phyloP scores from a whole-genome alignment of 2,888 invertebrate species.

The Chymomyza caudatula region DNA sequence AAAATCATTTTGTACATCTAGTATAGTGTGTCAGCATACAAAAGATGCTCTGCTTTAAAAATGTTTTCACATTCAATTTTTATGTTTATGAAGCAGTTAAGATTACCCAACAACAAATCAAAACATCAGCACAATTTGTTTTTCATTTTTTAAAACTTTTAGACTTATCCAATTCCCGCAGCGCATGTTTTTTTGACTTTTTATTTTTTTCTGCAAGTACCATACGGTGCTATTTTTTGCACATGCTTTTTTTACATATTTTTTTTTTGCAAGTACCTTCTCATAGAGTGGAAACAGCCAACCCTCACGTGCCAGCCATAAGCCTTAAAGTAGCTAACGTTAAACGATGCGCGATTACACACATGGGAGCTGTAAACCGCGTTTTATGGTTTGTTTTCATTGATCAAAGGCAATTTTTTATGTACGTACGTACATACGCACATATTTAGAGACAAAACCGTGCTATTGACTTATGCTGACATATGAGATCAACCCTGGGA shows the following conservation, averaged over 20 bases:
- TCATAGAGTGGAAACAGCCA: neutral
- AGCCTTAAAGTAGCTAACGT: slow-evolving; percentile 44
- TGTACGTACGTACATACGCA: neutral
- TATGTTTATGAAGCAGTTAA: neutral
- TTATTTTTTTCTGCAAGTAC: neutral
- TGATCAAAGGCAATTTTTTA: slow-evolving; percentile 51
- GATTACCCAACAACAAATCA: slow-evolving; percentile 26
- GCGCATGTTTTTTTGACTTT: neutral
- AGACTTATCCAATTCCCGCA: neutral
- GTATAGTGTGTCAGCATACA: slow-evolving; percentile 9
- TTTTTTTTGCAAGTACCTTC: neutral
- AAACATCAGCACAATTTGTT: slow-evolving; percentile 23
- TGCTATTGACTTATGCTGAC: no score
- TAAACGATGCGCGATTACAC: slow-evolving; percentile 74
- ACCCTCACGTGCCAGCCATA: slow-evolving; percentile 51
- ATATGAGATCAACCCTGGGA: neutral
- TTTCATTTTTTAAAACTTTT: slow-evolving; percentile 25
- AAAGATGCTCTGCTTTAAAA: neutral
- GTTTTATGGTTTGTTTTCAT: slow-evolving; percentile 75
- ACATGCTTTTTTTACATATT: neutral
- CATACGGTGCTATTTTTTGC: neutral
- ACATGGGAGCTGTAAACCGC: slow-evolving; percentile 79
- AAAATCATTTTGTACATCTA: slow-evolving; percentile 9
- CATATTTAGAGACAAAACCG: neutral
- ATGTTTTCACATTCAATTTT: neutral